Evolutionary conservation across 2,113 vertebrate genomes (phyloP).

Genomic region (Amphiprion ocellaris): DNA sequence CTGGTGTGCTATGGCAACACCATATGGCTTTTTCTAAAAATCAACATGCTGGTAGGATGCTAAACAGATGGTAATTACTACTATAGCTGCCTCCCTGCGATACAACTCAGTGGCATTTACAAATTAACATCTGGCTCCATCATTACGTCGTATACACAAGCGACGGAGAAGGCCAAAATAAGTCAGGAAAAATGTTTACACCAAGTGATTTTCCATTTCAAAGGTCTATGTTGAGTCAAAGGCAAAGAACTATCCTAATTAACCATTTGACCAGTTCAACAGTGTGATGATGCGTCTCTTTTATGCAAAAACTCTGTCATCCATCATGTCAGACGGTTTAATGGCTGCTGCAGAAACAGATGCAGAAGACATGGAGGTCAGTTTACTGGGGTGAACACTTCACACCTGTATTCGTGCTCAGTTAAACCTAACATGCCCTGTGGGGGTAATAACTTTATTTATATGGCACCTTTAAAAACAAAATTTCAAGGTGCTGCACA

Average conservation of each 20-base stretch:
- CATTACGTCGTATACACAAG: conserved; percentile 55
- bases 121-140: conserved; percentile 80
- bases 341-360: conserved; percentile 4
- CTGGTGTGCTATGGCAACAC: conserved; percentile 37
- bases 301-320: background rate
- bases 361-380: background rate
- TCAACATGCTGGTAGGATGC: conserved; percentile 52
- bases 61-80: conserved; percentile 82
- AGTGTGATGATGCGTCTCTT: conserved; percentile 9
- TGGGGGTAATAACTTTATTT: background rate
- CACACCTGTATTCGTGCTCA: background rate
- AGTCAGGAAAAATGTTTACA: conserved; percentile 27
- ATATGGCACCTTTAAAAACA: no score
- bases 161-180: conserved; percentile 32
- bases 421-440: background rate
- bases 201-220: conserved; percentile 14
- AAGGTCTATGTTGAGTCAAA: conserved; percentile 31
- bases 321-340: background rate
- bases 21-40: conserved; percentile 55
- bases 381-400: conserved; percentile 9
- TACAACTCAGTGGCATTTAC: conserved; percentile 75
- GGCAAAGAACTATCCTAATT: conserved; percentile 7
- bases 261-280: conserved; percentile 7
- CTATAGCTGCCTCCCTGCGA: conserved; percentile 54
- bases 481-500: no score